Conservation (phyloP, 2,113 vertebrate species). For the Tenebrosternarchus preto region DNA sequence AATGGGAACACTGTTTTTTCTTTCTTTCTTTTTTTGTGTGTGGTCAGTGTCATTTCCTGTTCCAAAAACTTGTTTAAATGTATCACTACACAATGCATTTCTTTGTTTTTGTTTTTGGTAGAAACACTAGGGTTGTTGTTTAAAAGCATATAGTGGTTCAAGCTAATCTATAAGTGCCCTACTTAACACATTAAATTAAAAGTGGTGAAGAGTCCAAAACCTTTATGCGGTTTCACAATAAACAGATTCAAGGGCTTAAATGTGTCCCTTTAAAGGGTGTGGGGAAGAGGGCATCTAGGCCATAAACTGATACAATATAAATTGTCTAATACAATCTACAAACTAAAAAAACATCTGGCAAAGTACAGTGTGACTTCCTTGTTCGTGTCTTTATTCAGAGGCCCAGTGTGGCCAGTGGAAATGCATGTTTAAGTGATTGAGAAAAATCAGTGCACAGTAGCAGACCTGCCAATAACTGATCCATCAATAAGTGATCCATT, state of each 20-base stretch:
- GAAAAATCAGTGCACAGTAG: constrained; percentile 47
- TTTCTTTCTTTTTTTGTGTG: not conserved
- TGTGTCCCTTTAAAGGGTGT: constrained; percentile 13
- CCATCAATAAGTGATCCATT: constrained; percentile 50
- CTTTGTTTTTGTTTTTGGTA: not conserved
- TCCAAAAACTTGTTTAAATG: constrained; percentile 15
- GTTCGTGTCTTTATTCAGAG: constrained; percentile 36
- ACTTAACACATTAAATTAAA: not conserved
- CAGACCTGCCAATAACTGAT: constrained; percentile 39
- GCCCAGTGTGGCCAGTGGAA: constrained; percentile 17
- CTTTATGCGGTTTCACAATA: not conserved
- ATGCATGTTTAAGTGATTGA: constrained; percentile 32
- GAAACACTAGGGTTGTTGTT: not conserved
- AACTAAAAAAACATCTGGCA: constrained; percentile 71
- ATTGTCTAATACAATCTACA: constrained; percentile 75
- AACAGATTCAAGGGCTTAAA: not conserved
- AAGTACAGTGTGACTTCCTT: constrained; percentile 43
- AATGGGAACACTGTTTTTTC: constrained; percentile 45
- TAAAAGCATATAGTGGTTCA: not conserved
- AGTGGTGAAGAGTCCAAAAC: not conserved
- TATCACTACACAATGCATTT: not conserved
- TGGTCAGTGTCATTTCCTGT: constrained; percentile 48
- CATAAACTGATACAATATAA: constrained; percentile 69
- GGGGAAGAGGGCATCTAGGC: constrained; percentile 58
- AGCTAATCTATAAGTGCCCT: not conserved